Conservation (phyloP, 2,888 invertebrate species). For the Andrena bicolor region DNA sequence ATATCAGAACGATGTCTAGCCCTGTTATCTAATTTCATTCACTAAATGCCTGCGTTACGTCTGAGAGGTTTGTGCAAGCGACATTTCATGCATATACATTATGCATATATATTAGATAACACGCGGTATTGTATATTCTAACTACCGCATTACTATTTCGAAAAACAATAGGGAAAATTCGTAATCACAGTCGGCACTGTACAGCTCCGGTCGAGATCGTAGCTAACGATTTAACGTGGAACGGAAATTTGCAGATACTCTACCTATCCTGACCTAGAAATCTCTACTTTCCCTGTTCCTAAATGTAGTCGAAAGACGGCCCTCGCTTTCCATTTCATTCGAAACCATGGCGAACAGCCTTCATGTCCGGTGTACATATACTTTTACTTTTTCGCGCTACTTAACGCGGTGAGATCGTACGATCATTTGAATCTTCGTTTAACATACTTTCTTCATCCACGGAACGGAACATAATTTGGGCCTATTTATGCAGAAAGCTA, state of each 20-base stretch:
- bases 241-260: background rate
- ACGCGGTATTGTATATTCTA: background rate
- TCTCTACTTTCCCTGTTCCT: conserved; percentile 36
- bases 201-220: conserved; percentile 5
- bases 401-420: background rate
- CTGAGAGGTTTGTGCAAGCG: too few relatives aligned
- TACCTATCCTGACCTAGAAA: background rate
- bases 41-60: too few relatives aligned
- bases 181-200: background rate
- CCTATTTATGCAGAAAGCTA: too few relatives aligned
- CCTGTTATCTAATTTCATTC: too few relatives aligned
- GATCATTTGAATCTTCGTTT: background rate
- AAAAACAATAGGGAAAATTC: conserved; percentile 10
- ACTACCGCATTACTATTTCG: background rate
- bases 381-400: background rate
- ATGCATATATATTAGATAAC: background rate
- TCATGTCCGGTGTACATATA: background rate
- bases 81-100: too few relatives aligned
- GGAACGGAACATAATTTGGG: too few relatives aligned
- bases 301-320: conserved; percentile 23
- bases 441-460: too few relatives aligned
- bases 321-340: conserved; percentile 30
- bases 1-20: too few relatives aligned
- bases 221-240: background rate
- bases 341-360: background rate